Base-by-base conservation (phyloP, 2,888 invertebrate genomes). In the Fragum whitleyi region DNA sequence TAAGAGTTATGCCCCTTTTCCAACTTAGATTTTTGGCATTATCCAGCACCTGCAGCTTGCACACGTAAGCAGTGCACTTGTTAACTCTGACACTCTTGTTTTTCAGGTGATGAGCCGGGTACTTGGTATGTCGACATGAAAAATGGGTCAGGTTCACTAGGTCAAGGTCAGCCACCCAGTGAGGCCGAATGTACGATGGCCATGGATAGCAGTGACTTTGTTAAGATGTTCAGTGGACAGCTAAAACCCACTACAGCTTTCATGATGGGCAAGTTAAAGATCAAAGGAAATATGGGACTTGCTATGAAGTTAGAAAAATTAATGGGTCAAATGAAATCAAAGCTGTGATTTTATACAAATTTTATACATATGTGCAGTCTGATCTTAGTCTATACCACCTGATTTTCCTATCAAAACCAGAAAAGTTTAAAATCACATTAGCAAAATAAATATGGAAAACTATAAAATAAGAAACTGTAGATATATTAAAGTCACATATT, bases 261-360 rank as follows among this genome's bases (percentile, higher is more conserved):
- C 94, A 98, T 99, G 98, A 96, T 96, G 92, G 99, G 99, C 71
- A 98, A 98, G 94, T 95, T 99, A 89, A 98, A 98, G 95, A 97
- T 99, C 87, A 95, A 95, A 85, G 99, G 99, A 0, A 97, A 98
- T 92, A 95, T 99, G 90, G 97, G 97, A 90, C 97, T 98, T 93
- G 99, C 99, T 0, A 97, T 99, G 96, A 98, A 98, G 93, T 95
- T 99, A 79, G 98, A 99, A 83, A 94, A 93, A 82, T 80, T 93
- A 9, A 92, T 93, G 91, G 88, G 87, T 29, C 82, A 91, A 75
- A 89, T 91, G 88, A 77, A 62, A 39, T 73, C 85, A 5, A 82
- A 82, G 32, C 61, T 85, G 77, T 85, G 32, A 36, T 57, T 57
- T 23, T 14, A 36, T 36, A 6, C 9, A 36, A 36, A 36, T 36